phyloP scores from a whole-genome alignment of 1,140 invertebrate genomes.

The Sarcophaga bullata region DNA sequence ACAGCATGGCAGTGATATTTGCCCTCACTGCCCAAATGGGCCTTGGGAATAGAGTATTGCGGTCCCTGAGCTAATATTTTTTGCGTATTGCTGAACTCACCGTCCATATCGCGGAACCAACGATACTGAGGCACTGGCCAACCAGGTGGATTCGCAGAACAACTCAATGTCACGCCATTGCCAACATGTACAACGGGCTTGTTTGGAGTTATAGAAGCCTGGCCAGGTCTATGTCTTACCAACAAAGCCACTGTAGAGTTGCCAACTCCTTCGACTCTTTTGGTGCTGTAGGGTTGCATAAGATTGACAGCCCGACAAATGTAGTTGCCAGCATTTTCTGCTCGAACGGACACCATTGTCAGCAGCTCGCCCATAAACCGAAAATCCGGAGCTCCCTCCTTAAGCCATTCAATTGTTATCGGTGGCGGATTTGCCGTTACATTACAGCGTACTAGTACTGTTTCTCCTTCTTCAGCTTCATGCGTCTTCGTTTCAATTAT shows the following conservation, averaged over 20 bases:
- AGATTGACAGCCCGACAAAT: conserved; percentile 85
- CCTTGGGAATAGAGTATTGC: conserved; percentile 85
- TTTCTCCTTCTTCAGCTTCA: conserved; percentile 86
- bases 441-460: conserved; percentile 84
- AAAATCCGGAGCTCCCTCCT: conserved; percentile 86
- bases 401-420: conserved; percentile 83
- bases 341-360: conserved; percentile 77
- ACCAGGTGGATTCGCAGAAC: conserved; percentile 85
- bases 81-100: conserved; percentile 69
- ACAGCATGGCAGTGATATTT: conserved; percentile 88
- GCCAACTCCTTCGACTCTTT: conserved; percentile 75
- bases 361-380: conserved; percentile 81
- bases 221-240: conserved; percentile 86
- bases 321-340: conserved; percentile 86
- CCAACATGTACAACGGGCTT: conserved; percentile 87
- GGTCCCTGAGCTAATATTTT: conserved; percentile 77
- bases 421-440: conserved; percentile 87
- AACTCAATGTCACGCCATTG: conserved; percentile 84
- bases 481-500: conserved; percentile 79
- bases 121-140: conserved; percentile 89
- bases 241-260: conserved; percentile 81
- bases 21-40: conserved; percentile 85
- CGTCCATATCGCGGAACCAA: conserved; percentile 83
- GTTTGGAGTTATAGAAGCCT: conserved; percentile 82
- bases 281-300: conserved; percentile 75